Evolutionary conservation across 2,113 vertebrate genomes (phyloP).

Genomic region (Pollachius pollachius): DNA sequence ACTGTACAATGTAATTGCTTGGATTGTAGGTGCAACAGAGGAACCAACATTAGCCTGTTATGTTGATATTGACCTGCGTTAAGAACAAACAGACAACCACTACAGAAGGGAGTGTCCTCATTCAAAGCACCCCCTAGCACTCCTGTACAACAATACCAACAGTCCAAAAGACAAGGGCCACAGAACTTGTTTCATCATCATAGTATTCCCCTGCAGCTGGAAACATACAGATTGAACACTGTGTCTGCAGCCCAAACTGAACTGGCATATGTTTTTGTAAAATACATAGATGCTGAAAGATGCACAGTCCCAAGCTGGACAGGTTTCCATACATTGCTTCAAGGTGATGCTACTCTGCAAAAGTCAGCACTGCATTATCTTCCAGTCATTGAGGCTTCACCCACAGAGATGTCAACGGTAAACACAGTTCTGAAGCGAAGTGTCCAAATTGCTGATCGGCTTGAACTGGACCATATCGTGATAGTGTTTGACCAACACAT

Average conservation of each 20-base stretch:
- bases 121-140: slow-evolving; percentile 2
- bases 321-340: neutral
- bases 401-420: slow-evolving; percentile 16
- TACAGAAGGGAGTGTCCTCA: neutral
- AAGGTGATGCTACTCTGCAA: slow-evolving; percentile 8
- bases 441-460: slow-evolving; percentile 21
- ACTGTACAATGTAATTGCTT: slow-evolving; percentile 15
- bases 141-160: slow-evolving; percentile 2
- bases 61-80: slow-evolving; percentile 9
- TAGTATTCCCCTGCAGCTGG: neutral
- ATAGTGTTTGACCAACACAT: slow-evolving; percentile 4
- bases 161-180: neutral
- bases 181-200: slow-evolving; percentile 11
- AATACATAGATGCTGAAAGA: slow-evolving; percentile 3
- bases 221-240: slow-evolving; percentile 3
- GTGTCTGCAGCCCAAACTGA: slow-evolving; percentile 8
- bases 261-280: slow-evolving; percentile 7
- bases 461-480: slow-evolving; percentile 6
- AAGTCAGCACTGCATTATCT: slow-evolving; percentile 23
- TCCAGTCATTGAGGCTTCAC: slow-evolving; percentile 14
- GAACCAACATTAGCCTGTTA: too few relatives aligned
- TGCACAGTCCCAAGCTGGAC: slow-evolving; percentile 3
- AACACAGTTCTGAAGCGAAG: slow-evolving; percentile 29
- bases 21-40: slow-evolving; percentile 16
- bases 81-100: slow-evolving; percentile 1